phyloP scores from a whole-genome alignment of 2,888 invertebrate genomes.

The Cataglyphis rosenhaueri region DNA sequence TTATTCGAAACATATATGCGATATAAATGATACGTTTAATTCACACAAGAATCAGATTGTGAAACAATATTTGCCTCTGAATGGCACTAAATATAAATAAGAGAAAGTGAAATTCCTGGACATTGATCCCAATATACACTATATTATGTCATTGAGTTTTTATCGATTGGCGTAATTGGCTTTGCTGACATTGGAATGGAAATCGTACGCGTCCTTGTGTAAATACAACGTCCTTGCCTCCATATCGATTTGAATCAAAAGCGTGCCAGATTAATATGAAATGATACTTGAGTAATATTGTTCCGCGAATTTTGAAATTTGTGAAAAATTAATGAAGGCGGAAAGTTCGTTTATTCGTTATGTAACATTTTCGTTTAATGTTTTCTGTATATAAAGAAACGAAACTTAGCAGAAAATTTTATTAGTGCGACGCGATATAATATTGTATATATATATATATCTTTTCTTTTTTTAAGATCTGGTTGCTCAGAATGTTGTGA shows the following conservation, averaged over 20 bases:
- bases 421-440: not conserved
- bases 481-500: not conserved
- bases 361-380: not conserved
- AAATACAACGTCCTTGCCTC: conserved; percentile 36
- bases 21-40: not conserved
- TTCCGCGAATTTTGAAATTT: conserved; percentile 34
- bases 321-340: not conserved
- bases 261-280: conserved; percentile 2
- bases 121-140: not conserved
- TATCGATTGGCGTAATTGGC: not conserved
- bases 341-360: not conserved
- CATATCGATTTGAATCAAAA: conserved; percentile 38
- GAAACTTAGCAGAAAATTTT: not conserved
- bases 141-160: conserved; percentile 30
- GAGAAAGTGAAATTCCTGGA: conserved; percentile 48
- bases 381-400: not conserved
- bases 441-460: not conserved
- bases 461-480: not conserved
- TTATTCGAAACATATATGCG: not conserved
- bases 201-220: not conserved
- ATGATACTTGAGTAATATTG: conserved; percentile 2
- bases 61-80: conserved; percentile 22
- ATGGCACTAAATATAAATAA: conserved; percentile 2
- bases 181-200: conserved; percentile 8
- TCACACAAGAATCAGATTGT: conserved; percentile 12